Conservation (phyloP, 1,140 invertebrate species). For the Drosophila lowei region DNA sequence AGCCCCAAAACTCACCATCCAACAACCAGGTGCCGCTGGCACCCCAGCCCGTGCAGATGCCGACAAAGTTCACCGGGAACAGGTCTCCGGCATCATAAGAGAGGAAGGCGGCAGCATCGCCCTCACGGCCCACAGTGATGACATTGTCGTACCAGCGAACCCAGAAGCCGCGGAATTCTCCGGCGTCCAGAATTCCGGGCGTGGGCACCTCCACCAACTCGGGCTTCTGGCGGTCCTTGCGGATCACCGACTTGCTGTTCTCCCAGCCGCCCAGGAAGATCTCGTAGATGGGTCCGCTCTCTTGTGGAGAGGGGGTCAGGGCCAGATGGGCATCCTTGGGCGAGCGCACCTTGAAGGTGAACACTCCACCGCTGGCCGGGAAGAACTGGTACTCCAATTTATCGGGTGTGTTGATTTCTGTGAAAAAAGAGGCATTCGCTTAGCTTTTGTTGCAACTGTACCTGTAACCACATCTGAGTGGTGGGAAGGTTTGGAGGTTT, state of each 20-base stretch:
- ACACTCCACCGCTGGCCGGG: slow-evolving; percentile 86
- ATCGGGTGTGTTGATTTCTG: slow-evolving; percentile 90
- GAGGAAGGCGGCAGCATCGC: slow-evolving; percentile 88
- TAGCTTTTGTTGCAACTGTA: slow-evolving; percentile 24
- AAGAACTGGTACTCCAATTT: slow-evolving; percentile 92
- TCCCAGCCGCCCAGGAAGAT: slow-evolving; percentile 93
- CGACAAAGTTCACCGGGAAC: slow-evolving; percentile 88
- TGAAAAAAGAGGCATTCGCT: slow-evolving; percentile 28
- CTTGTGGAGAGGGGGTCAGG: slow-evolving; percentile 87
- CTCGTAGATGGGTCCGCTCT: slow-evolving; percentile 90
- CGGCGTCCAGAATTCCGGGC: slow-evolving; percentile 87
- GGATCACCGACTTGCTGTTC: slow-evolving; percentile 92
- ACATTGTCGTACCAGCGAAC: slow-evolving; percentile 89
- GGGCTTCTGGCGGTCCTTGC: slow-evolving; percentile 90
- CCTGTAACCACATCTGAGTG: slow-evolving; percentile 14
- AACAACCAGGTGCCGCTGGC: slow-evolving; percentile 92
- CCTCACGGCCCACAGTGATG: slow-evolving; percentile 75
- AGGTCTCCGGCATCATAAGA: slow-evolving; percentile 88
- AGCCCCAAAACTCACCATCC: slow-evolving; percentile 86
- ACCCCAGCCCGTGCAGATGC: slow-evolving; percentile 93
- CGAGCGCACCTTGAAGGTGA: slow-evolving; percentile 90
- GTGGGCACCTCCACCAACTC: slow-evolving; percentile 90
- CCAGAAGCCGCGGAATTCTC: slow-evolving; percentile 92
- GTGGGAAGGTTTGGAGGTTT: slow-evolving; percentile 24
- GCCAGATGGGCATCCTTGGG: slow-evolving; percentile 92